These are phyloP conservation scores for Chymomyza fuscimana DNA, from an alignment of 2,888 invertebrate species.

Conservation along the genomic window DNA sequence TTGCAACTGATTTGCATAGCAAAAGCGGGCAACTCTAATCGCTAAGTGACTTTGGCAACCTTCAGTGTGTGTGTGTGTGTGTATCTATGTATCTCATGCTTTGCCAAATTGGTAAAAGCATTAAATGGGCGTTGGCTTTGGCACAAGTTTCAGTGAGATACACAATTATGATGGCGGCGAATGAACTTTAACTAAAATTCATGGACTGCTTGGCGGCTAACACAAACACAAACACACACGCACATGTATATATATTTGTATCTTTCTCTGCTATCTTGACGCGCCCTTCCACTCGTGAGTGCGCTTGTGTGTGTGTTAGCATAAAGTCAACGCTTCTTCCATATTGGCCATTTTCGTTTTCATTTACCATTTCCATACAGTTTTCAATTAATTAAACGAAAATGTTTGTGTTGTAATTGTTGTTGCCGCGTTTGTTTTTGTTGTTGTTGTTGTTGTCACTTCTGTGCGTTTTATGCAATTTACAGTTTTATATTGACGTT, in stretches of 20 bases:
- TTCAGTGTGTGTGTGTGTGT: not conserved
- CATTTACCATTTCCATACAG: slow-evolving; percentile 35
- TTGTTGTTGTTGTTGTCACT: slow-evolving; percentile 23
- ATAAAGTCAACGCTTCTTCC: not conserved
- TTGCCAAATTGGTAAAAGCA: slow-evolving; percentile 13
- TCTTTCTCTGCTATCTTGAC: slow-evolving; percentile 9
- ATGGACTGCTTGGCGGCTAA: not conserved
- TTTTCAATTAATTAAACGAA: slow-evolving; percentile 73
- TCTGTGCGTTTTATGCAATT: slow-evolving; percentile 40
- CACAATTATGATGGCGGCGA: slow-evolving; percentile 37
- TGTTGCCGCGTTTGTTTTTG: not conserved
- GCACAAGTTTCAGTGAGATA: slow-evolving; percentile 6
- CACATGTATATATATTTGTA: too few species aligned
- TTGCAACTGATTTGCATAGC: slow-evolving; percentile 59
- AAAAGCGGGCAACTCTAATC: slow-evolving; percentile 18
- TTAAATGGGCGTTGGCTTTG: slow-evolving; percentile 62
- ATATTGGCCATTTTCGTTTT: slow-evolving; percentile 21
- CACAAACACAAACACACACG: not conserved
- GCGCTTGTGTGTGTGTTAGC: too few species aligned
- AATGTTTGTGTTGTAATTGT: slow-evolving; percentile 43
- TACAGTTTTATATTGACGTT: slow-evolving; percentile 69
- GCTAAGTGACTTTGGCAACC: slow-evolving; percentile 32
- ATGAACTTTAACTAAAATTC: slow-evolving; percentile 60
- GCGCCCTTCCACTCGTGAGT: too few species aligned
- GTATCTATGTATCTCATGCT: not conserved